Evolutionary conservation across 2,797 vertebrate species (phyloP), one percentile per base, ranked within the genome.

Genomic region (Sebastes elongatus): DNA sequence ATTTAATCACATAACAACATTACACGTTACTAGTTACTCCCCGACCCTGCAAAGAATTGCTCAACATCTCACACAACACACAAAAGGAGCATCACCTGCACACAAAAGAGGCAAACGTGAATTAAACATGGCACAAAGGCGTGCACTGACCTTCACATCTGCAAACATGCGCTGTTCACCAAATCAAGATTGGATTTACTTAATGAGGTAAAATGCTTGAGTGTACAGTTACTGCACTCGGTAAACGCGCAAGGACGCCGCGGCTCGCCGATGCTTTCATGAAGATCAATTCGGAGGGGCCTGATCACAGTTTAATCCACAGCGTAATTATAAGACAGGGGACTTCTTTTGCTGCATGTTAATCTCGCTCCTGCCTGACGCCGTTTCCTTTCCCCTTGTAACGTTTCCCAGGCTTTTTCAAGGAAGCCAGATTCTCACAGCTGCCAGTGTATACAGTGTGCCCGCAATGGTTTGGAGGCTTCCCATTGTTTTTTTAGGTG

Each of bases 381-480:
- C 27, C 25, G 2, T 60, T 73, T 46, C 42, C 56, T 18, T 72
- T 73, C 57, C 57, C 53, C 8, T 2, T 65, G 49, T 61, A 53
- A 59, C 57, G 69, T 73, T 91, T 88, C 86, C 82, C 86, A 81
- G 84, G 84, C 75, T 88, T 88, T 88, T 86, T 89, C 89, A 89
- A 90, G 86, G 85, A 86, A 72, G 55, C 59, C 27, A 33, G 69
- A 82, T 86, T 91, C 84, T 86, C 81, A 90, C 78, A 74, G 59
- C 81, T 60, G 81, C 82, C 13, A 9, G 52, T 67, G 10, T 75
- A 46, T 18, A 28, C 13, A 78, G 59, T 56, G 25, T 33, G 59
- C 68, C 53, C 64, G 56, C 30, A 55, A 55, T 27, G 23, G 33
- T 77, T 73, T 61, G n/a, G 20, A 81, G 67, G 64, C 82, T 35